Percentiles rank a stretch among this genome's conserved stretches.
These are phyloP conservation scores for Biston betularia DNA, from an alignment of 2,888 invertebrate genomes.

Conservation along the genomic window DNA sequence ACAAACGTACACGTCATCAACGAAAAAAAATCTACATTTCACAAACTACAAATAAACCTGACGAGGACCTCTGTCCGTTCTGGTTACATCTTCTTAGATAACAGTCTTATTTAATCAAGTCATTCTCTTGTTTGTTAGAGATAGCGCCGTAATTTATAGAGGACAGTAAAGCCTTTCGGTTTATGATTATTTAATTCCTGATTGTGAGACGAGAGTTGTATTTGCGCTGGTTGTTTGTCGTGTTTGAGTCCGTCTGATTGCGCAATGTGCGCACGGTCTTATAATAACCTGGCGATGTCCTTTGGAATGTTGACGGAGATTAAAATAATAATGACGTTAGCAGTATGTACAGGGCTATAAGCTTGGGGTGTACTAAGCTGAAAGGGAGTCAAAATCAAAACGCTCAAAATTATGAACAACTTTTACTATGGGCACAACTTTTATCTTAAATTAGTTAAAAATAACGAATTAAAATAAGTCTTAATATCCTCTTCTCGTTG, in stretches of 20 bases:
- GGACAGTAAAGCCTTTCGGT: conserved; percentile 75
- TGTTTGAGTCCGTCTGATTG: conserved; percentile 68
- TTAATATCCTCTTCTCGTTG: too few relatives aligned
- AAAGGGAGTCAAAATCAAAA: too few relatives aligned
- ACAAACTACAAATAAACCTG: conserved; percentile 21
- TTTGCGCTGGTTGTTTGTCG: conserved; percentile 57
- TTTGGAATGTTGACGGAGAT: conserved; percentile 50
- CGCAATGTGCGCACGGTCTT: conserved; percentile 57
- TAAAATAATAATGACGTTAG: not conserved
- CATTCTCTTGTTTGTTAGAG: conserved; percentile 74
- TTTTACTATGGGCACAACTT: too few relatives aligned
- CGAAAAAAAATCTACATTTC: conserved; percentile 10
- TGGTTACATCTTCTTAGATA: conserved; percentile 73
- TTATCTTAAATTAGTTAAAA: too few relatives aligned
- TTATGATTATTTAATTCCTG: conserved; percentile 79
- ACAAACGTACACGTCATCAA: not conserved
- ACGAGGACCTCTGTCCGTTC: conserved; percentile 70
- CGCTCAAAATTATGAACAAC: too few relatives aligned
- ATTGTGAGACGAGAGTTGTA: conserved; percentile 68
- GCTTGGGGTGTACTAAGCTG: too few relatives aligned
- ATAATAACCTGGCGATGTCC: conserved; percentile 58
- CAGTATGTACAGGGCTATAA: too few relatives aligned
- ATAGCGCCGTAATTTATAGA: conserved; percentile 79
- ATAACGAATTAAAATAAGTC: too few relatives aligned
- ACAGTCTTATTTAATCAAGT: conserved; percentile 76